Evolutionary conservation across 2,797 vertebrate genomes (phyloP).

Genomic region (Leptodactylus fallax): DNA sequence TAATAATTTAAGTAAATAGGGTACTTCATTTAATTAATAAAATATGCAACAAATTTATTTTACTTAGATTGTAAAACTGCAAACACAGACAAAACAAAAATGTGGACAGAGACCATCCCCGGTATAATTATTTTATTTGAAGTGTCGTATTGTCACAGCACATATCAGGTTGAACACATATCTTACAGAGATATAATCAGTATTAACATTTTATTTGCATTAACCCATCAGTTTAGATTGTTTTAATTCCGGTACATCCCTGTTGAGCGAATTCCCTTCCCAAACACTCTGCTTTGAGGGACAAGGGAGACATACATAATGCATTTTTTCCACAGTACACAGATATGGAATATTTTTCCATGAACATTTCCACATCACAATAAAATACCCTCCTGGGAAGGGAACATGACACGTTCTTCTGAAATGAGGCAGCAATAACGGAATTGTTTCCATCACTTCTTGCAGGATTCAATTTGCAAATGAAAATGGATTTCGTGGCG

Average conservation of each 20-base stretch:
- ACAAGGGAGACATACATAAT: constrained; percentile 53
- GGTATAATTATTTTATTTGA: constrained; percentile 82
- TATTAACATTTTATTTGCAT: constrained; percentile 47
- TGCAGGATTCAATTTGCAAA: not conserved
- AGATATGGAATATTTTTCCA: constrained; percentile 54
- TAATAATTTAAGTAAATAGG: no score
- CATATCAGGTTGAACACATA: constrained; percentile 80
- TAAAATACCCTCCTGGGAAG: constrained; percentile 55
- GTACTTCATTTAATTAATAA: no score
- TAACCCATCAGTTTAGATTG: constrained; percentile 30
- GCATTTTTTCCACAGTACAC: constrained; percentile 58
- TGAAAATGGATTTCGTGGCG: not conserved
- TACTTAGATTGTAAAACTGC: no score
- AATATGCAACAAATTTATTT: no score
- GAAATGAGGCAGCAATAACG: constrained; percentile 40
- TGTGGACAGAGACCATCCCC: constrained; percentile 32
- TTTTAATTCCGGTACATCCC: constrained; percentile 25
- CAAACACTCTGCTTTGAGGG: constrained; percentile 29
- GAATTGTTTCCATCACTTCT: not conserved
- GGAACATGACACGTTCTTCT: constrained; percentile 43
- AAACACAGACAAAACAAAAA: not conserved
- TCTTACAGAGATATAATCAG: constrained; percentile 71
- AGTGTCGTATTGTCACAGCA: constrained; percentile 81
- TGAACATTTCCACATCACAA: constrained; percentile 61
- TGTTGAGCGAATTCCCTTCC: constrained; percentile 25